Evolutionary conservation across 2,797 vertebrate genomes (phyloP).

Genomic region (Molossus alvarezi): DNA sequence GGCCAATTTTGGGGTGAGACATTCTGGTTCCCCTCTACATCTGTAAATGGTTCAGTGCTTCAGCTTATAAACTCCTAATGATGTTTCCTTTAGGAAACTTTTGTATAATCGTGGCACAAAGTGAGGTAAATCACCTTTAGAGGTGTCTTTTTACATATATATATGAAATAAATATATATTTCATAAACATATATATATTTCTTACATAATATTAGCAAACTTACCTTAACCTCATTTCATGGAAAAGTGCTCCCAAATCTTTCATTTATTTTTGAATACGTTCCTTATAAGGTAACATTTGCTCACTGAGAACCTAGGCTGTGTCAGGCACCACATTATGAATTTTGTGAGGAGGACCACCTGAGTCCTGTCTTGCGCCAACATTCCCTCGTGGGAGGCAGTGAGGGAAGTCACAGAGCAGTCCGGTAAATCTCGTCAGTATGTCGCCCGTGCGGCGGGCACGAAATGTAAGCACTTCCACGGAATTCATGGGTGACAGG

Average conservation of each 20-base stretch:
- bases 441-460: not conserved
- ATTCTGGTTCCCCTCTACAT: not conserved
- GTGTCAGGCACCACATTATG: not conserved
- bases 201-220: not conserved
- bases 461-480: not conserved
- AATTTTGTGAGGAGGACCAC: not conserved
- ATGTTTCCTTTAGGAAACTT: not conserved
- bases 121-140: not conserved
- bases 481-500: not conserved
- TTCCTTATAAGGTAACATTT: not conserved
- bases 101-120: not conserved
- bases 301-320: not conserved
- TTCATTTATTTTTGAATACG: not conserved
- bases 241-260: not conserved
- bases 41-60: not conserved
- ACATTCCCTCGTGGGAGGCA: not conserved
- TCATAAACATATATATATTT: not conserved
- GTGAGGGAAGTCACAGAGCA: not conserved
- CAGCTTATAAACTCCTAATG: not conserved
- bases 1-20: not conserved
- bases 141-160: not conserved
- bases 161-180: not conserved
- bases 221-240: not conserved
- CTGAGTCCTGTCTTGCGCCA: not conserved
- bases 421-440: not conserved